Base-by-base conservation (phyloP, 2,888 invertebrate genomes). In the Hirtodrosophila alboralis region DNA sequence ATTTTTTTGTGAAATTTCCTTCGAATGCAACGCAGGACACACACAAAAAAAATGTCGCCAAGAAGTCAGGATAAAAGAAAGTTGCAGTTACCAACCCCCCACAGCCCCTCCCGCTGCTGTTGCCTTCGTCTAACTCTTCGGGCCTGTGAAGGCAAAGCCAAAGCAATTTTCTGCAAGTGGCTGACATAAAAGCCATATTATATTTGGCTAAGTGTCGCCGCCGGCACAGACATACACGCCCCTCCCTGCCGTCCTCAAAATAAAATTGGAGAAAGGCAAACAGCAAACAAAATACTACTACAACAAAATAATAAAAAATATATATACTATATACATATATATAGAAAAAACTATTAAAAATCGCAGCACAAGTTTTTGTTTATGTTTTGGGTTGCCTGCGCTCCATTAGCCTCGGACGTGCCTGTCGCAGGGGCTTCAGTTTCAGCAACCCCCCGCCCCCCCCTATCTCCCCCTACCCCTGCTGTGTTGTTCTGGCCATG, bases 141-240 rank as follows among this genome's bases (percentile, higher is more conserved):
- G 12, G 13, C 16, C 31, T 38, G 34, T 27, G 62, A 18, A n/a
- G 7, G 34, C 52, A 43, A 34, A 60, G 57, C 48, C 64, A 58
- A 76, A 79, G 79, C 84, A 79, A 79, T 79, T 84, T 79, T 76
- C 62, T 76, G 84, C 84, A 79, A 79, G 78, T 84, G 76, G 73
- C 84, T 79, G 79, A 79, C 79, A 79, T 84, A 84, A 79, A 79
- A 79, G 79, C 84, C 84, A 84, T 76, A 79, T 79, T 84, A 79
- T 84, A 79, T 79, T 80, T 79, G 84, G 79, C 84, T 76, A 79
- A 79, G 79, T 79, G 79, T 79, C 79, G 84, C 79, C 80, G 76
- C 54, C 73, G 79, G 77, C 80, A 57, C 57, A 59, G 79, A 74
- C 80, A 57, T 54, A 59, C 61, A 72, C 51, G 38, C 51, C 31